Percentiles rank a stretch among this genome's conserved stretches.
These are phyloP conservation scores for Fissipunctia ypsillon DNA, from an alignment of 2,888 invertebrate species.

Conservation along the genomic window DNA sequence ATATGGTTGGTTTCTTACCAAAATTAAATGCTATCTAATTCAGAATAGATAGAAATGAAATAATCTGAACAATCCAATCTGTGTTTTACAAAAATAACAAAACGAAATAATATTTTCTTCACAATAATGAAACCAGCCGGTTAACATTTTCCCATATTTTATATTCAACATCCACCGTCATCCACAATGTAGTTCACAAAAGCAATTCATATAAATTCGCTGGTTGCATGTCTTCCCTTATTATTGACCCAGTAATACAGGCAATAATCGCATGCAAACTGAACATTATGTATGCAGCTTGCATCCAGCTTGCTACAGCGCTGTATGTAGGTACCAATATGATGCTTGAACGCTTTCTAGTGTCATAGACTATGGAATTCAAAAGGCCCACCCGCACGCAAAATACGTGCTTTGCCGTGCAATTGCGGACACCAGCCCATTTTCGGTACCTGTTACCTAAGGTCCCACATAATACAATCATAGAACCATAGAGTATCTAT, in stretches of 20 bases:
- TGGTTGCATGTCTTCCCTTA: slow-evolving; percentile 63
- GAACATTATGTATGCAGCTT: slow-evolving; percentile 70
- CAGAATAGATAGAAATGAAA: background rate
- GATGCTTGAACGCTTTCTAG: slow-evolving; percentile 46
- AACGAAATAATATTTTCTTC: slow-evolving; percentile 20
- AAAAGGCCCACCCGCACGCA: slow-evolving; percentile 36
- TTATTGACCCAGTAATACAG: slow-evolving; percentile 61
- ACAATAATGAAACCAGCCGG: slow-evolving; percentile 7
- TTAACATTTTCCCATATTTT: slow-evolving; percentile 33
- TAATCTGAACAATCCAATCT: background rate
- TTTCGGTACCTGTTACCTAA: background rate
- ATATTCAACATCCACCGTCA: slow-evolving; percentile 23
- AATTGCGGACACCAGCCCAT: background rate
- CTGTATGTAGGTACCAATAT: slow-evolving; percentile 38
- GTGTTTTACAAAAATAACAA: background rate
- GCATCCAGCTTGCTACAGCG: slow-evolving; percentile 60
- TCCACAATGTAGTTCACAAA: slow-evolving; percentile 26
- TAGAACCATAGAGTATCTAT: background rate
- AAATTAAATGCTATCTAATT: background rate
- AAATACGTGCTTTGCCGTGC: background rate
- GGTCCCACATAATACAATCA: background rate
- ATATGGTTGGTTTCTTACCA: background rate
- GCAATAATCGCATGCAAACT: slow-evolving; percentile 76
- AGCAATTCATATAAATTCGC: slow-evolving; percentile 52
- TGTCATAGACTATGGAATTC: background rate